Evolutionary conservation across 64 coral and sea anemone genomes (phyloP).

Genomic region (Dendronephthya gigantea): DNA sequence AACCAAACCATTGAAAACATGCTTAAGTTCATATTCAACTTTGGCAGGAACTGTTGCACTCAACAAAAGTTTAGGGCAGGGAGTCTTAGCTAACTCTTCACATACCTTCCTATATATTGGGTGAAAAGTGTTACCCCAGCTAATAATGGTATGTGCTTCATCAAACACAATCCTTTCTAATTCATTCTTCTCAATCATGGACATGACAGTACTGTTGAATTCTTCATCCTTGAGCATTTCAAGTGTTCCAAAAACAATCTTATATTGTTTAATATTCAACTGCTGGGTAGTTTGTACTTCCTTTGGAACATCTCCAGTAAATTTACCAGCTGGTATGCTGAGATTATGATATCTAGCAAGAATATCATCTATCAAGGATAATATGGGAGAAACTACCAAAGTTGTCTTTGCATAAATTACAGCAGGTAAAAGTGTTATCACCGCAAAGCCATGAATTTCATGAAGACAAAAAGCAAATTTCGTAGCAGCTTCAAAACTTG

Average conservation of each 20-base stretch:
- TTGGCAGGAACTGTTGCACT: conserved; percentile 22
- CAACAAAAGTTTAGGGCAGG: too few species aligned
- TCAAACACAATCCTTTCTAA: not conserved
- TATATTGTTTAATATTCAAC: not conserved
- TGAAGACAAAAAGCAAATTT: conserved; percentile 11
- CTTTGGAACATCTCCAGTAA: not conserved
- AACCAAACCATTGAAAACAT: not conserved
- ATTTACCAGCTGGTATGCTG: not conserved
- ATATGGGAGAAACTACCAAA: not conserved
- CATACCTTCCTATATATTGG: not conserved
- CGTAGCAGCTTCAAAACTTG: not conserved
- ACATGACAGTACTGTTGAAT: not conserved
- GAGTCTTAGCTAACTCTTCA: not conserved
- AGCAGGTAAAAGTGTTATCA: not conserved
- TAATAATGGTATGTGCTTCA: conserved; percentile 1
- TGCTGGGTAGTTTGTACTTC: not conserved
- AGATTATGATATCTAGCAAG: not conserved
- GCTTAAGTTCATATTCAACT: not conserved
- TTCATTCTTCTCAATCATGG: not conserved
- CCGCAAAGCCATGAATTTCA: not conserved
- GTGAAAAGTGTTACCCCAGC: not conserved
- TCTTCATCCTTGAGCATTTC: not conserved
- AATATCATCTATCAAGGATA: not conserved
- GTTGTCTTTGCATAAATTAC: not conserved
- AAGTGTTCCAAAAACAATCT: not conserved